Conservation (phyloP, 2,113 vertebrate species). For the Zosterops hypoxanthus region DNA sequence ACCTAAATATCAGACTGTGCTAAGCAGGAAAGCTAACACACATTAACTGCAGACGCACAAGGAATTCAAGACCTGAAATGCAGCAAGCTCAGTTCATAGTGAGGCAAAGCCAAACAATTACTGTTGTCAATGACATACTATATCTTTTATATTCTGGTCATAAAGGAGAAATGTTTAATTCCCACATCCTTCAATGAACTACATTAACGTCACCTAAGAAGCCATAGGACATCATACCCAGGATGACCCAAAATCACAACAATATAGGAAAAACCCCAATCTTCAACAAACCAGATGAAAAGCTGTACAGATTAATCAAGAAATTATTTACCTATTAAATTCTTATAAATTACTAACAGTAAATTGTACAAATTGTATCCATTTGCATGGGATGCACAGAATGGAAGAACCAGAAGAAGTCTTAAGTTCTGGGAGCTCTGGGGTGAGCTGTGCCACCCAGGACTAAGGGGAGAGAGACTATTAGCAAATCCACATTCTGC, state of each 20-base stretch:
- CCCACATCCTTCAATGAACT: not conserved
- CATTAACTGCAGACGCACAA: not conserved
- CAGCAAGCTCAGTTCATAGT: not conserved
- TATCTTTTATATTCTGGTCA: not conserved
- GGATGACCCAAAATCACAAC: not conserved
- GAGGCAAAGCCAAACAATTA: not conserved
- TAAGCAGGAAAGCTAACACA: not conserved
- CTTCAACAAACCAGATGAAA: not conserved
- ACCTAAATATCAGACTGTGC: not conserved
- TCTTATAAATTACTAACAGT: not conserved
- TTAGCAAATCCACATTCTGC: not conserved
- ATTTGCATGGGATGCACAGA: not conserved
- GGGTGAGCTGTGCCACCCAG: not conserved
- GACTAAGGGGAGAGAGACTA: not conserved
- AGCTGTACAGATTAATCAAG: not conserved
- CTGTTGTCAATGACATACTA: not conserved
- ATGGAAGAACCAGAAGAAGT: not conserved
- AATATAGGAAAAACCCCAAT: not conserved
- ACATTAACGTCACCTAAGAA: not conserved
- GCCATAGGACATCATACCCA: not conserved
- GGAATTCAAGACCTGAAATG: not conserved
- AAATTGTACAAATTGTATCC: not conserved
- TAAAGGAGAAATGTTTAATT: not conserved
- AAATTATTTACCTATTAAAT: not conserved
- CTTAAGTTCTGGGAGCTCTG: not conserved